These are phyloP conservation scores for Cheilosia impressa DNA, from an alignment of 2,888 invertebrate genomes.

Conservation along the genomic window DNA sequence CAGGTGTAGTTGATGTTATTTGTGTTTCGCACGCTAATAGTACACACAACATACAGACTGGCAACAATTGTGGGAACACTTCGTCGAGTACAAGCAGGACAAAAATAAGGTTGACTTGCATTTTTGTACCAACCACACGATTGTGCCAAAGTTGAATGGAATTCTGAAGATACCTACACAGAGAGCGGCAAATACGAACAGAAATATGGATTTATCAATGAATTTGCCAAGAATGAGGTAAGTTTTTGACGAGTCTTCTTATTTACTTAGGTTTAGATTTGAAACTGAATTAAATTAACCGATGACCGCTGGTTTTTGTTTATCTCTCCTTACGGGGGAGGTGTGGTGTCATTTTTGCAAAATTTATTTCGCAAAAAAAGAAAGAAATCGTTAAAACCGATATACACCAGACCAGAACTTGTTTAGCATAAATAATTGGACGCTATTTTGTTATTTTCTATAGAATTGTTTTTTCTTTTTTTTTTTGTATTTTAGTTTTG, in stretches of 20 bases:
- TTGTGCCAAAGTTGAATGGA: slow-evolving; percentile 49
- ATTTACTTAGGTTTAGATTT: not conserved
- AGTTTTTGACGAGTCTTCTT: slow-evolving; percentile 9
- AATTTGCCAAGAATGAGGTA: slow-evolving; percentile 65
- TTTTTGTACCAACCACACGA: not conserved
- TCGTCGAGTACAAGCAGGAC: slow-evolving; percentile 8
- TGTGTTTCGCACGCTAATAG: slow-evolving; percentile 70
- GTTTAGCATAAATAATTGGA: slow-evolving; percentile 49
- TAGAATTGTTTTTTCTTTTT: not conserved
- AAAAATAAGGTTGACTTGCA: slow-evolving; percentile 8
- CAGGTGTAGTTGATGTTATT: slow-evolving; percentile 59
- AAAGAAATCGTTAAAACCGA: slow-evolving; percentile 29
- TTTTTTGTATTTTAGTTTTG: slow-evolving; percentile 14
- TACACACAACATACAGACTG: not conserved
- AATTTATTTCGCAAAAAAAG: not conserved
- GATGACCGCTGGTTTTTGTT: not conserved
- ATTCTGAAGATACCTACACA: slow-evolving; percentile 41
- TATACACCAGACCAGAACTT: not conserved
- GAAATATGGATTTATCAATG: slow-evolving; percentile 72
- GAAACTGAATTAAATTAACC: not conserved
- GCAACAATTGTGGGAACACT: slow-evolving; percentile 20
- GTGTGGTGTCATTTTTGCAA: slow-evolving; percentile 3
- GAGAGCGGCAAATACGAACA: slow-evolving; percentile 4
- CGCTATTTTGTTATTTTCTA: slow-evolving; percentile 24
- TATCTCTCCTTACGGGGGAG: slow-evolving; percentile 7